phyloP scores from a whole-genome alignment of 2,797 vertebrate genomes.

The Muscicapa comitata region DNA sequence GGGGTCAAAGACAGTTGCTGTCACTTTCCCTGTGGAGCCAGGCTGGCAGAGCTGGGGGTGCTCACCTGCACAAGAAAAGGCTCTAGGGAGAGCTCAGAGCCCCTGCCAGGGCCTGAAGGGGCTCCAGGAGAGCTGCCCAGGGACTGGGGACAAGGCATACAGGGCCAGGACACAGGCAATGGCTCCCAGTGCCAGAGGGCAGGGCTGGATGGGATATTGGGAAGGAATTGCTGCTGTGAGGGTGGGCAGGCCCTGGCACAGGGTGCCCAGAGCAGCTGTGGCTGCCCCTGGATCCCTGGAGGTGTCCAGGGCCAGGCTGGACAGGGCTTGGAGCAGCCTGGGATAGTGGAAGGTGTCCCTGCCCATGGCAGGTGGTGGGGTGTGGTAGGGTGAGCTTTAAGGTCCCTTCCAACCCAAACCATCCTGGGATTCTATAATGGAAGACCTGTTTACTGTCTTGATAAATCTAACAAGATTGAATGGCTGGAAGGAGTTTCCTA shows the following conservation, averaged over 20 bases:
- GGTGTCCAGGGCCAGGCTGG: neutral
- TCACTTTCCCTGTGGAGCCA: neutral
- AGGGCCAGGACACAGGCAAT: neutral
- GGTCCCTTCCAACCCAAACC: fast-evolving
- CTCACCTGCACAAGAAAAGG: neutral
- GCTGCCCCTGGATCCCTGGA: neutral
- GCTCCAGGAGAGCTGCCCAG: neutral
- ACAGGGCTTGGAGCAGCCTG: fast-evolving
- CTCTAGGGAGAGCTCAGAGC: neutral
- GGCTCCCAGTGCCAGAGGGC: neutral
- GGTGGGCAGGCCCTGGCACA: neutral
- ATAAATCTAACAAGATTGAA: neutral
- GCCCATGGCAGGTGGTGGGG: no score
- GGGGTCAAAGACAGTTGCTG: neutral
- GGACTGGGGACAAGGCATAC: neutral
- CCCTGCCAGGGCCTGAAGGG: neutral
- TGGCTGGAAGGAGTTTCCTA: neutral
- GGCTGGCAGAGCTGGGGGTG: neutral
- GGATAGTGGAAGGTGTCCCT: fast-evolving
- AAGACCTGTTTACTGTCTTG: neutral
- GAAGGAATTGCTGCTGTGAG: neutral
- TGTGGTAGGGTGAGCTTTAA: fast-evolving
- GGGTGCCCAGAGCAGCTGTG: neutral
- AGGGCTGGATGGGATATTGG: fast-evolving
- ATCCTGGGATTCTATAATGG: neutral